Evolutionary conservation across 1,140 invertebrate species (phyloP).

Genomic region (Himalopsyche phryganea): DNA sequence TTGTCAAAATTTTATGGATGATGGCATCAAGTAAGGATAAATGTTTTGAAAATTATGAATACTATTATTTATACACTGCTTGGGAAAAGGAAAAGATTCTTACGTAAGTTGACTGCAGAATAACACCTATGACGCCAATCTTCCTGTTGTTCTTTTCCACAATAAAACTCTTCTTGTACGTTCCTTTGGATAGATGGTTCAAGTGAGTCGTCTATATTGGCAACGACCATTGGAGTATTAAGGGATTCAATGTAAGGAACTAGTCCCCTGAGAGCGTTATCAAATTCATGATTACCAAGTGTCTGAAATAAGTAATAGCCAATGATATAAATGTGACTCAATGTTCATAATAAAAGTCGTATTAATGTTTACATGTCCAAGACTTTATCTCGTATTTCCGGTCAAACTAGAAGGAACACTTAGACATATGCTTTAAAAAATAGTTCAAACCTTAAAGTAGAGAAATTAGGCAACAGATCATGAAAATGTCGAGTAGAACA

Average conservation of each 20-base stretch:
- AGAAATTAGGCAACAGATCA: too few relatives aligned
- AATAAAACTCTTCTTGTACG: slow-evolving; percentile 54
- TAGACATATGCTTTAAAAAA: not conserved
- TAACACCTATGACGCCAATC: slow-evolving; percentile 73
- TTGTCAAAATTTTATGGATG: too few relatives aligned
- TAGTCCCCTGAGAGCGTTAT: slow-evolving; percentile 58
- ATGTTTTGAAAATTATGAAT: too few relatives aligned
- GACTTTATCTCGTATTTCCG: too few relatives aligned
- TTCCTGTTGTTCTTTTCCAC: slow-evolving; percentile 53
- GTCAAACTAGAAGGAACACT: not conserved
- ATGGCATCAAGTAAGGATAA: too few relatives aligned
- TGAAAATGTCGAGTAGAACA: too few relatives aligned
- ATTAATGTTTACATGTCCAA: not conserved
- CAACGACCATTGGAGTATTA: slow-evolving; percentile 59
- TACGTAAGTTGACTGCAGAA: slow-evolving; percentile 64
- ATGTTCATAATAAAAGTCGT: not conserved
- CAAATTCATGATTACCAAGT: slow-evolving; percentile 80
- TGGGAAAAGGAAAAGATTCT: too few relatives aligned
- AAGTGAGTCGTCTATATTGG: slow-evolving; percentile 63
- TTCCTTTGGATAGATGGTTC: slow-evolving; percentile 59
- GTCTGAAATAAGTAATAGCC: slow-evolving; percentile 55
- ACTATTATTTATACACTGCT: too few relatives aligned
- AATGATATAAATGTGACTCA: not conserved
- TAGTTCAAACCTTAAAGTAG: too few relatives aligned
- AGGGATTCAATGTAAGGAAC: slow-evolving; percentile 62